Evolutionary conservation across 2,113 vertebrate species (phyloP).

Genomic region (Saguinus midas): DNA sequence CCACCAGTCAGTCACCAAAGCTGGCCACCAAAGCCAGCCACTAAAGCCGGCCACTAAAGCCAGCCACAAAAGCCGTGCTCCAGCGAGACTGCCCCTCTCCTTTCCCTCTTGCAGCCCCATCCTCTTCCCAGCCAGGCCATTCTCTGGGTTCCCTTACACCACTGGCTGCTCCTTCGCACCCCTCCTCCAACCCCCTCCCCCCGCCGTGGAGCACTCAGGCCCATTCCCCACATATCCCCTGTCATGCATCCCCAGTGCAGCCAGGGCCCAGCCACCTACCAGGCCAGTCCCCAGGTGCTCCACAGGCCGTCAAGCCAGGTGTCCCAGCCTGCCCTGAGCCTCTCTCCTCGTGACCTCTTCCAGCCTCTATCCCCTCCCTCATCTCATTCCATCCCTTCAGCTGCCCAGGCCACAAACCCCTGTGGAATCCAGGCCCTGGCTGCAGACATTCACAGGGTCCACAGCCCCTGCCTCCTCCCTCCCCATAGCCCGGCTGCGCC

Average conservation of each 20-base stretch:
- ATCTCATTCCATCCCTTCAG: no score
- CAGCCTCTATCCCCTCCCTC: fast-evolving
- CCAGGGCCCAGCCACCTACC: neutral
- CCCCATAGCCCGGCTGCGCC: no score
- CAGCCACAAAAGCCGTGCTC: no score
- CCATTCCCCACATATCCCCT: fast-evolving
- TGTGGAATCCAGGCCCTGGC: neutral
- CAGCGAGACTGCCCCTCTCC: neutral
- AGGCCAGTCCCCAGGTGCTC: neutral
- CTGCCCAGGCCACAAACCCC: neutral
- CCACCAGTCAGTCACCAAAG: no score
- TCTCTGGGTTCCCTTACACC: neutral
- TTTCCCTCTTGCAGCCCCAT: neutral
- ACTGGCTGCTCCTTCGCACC: neutral
- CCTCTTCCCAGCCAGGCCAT: neutral
- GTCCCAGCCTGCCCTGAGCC: neutral
- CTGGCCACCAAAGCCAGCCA: no score
- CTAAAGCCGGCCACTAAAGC: no score
- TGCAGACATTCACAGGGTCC: neutral
- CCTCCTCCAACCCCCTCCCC: no score
- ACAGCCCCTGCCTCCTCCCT: neutral
- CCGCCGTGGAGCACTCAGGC: neutral
- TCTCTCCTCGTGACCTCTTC: neutral
- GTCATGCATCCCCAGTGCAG: neutral
- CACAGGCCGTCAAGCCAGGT: neutral